A percentile compares a stretch with the other conserved stretches of the same genome.
These are phyloP conservation scores for Lissonota sp. DNA, from an alignment of 2,888 invertebrate species.

Conservation along the genomic window DNA sequence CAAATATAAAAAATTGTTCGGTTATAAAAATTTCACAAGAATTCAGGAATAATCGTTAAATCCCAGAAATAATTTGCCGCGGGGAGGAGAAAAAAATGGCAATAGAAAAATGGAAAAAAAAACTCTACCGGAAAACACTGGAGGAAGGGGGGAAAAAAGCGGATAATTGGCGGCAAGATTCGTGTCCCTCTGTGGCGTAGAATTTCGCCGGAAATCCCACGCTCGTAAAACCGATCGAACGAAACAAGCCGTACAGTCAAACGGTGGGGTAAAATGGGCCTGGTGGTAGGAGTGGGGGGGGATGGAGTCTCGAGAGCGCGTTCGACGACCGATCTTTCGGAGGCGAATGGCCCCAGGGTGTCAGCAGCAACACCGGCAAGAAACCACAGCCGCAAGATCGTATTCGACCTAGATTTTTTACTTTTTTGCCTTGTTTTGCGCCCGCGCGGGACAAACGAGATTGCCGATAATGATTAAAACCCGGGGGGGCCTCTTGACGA, in stretches of 20 bases:
- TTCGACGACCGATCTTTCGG: conserved; percentile 58
- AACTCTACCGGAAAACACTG: not conserved
- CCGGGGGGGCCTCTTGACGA: conserved; percentile 42
- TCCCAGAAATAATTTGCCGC: no score
- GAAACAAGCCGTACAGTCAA: conserved; percentile 51
- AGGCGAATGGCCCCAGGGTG: conserved; percentile 63
- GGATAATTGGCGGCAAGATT: conserved; percentile 28
- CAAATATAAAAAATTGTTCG: no score
- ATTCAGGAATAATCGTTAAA: no score
- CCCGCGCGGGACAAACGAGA: conserved; percentile 70
- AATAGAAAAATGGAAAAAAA: no score
- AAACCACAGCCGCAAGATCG: conserved; percentile 47
- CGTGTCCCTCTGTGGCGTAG: conserved; percentile 26
- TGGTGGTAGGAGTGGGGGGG: conserved; percentile 32
- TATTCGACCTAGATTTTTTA: conserved; percentile 75
- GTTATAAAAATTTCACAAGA: no score
- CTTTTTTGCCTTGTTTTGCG: conserved; percentile 69
- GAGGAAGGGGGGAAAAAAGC: not conserved
- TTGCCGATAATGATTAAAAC: conserved; percentile 78
- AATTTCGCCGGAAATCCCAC: conserved; percentile 64
- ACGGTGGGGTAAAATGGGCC: conserved; percentile 2
- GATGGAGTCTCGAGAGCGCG: conserved; percentile 35
- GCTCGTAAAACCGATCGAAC: conserved; percentile 54
- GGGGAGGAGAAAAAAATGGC: no score
- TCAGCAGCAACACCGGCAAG: conserved; percentile 29